Evolutionary conservation across 2,888 invertebrate species (phyloP), one percentile per base, ranked within the genome.

Genomic region (Andrena dorsata): DNA sequence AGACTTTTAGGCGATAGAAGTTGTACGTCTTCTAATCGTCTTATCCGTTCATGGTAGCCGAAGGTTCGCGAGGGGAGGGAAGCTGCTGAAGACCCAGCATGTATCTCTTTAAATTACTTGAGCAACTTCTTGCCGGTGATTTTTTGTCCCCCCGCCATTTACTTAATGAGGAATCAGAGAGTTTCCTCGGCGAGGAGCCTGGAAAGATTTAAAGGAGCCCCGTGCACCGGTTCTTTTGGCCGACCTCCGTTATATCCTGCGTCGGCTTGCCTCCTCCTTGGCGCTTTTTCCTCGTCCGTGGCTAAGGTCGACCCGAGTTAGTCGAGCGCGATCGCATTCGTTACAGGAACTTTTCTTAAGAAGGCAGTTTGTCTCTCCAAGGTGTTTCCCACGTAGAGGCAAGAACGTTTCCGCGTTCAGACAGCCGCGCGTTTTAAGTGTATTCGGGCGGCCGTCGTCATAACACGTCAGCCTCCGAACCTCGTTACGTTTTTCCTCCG

Each of bases 341-440:
- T 91, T 91, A 89, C 87, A 83, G 77, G 87, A 88, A 88, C 86
- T 87, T 88, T 88, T 85, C 87, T 91, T 90, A 88, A 86, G 90
- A 88, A 88, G 88, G 85, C 86, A 87, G 90, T 90, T 90, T 84
- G 73, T 82, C 76, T 86, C 79, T 56, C 41, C 56, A 69, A 80
- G 80, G 69, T 79, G 65, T 80, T 78, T 85, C 75, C 80, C 73
- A 74, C 76, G 78, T 74, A 61, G 47, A 58, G 47, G 64, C 73
- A 70, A 82, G 72, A 56, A 35, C 75, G 72, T 68, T 76, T 76
- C 68, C 66, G 30, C 76, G 61, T 58, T 68, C 58, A n/a, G 49
- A 58, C 35, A 32, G 53, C 79, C 3, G 3, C 51, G 51, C 1
- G 77, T 28, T 71, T 56, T 49, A 61, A 78, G 47, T 65, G 51